A percentile compares a stretch with the other conserved stretches of the same genome.
phyloP scores from a whole-genome alignment of 1,140 invertebrate species.

The Megalopta genalis region DNA sequence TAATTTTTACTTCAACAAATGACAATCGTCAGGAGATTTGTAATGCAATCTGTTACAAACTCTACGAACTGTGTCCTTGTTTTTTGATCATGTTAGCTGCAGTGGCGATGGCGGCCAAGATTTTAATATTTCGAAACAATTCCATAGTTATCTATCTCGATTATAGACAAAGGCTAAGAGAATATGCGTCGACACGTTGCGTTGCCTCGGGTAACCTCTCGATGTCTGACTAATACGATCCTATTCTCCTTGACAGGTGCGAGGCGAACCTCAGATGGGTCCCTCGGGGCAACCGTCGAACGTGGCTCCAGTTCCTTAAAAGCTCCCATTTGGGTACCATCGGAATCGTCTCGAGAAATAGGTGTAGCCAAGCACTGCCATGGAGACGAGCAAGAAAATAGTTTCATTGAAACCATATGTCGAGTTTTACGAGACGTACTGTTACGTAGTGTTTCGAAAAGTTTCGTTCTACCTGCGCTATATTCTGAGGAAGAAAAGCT shows the following conservation, averaged over 20 bases:
- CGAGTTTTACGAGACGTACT: too few species aligned
- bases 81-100: too few species aligned
- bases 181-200: background rate
- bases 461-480: too few species aligned
- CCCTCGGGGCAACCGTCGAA: background rate
- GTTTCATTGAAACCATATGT: constrained; percentile 42
- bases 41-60: too few species aligned
- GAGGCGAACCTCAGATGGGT: background rate
- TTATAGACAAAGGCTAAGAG: background rate
- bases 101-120: too few species aligned
- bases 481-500: too few species aligned
- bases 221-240: background rate
- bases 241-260: constrained; percentile 3
- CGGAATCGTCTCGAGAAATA: constrained; percentile 8
- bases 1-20: too few species aligned
- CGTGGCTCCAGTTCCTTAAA: background rate
- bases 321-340: background rate
- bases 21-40: too few species aligned
- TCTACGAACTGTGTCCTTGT: too few species aligned
- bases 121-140: too few species aligned
- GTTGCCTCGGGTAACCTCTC: background rate
- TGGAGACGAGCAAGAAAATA: constrained; percentile 2
- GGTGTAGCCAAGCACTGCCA: background rate
- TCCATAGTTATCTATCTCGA: background rate
- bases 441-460: too few species aligned